Percentiles rank a stretch among this genome's conserved stretches.
Conservation (phyloP, 2,113 vertebrate genomes). For the Chaetodon auriga region DNA sequence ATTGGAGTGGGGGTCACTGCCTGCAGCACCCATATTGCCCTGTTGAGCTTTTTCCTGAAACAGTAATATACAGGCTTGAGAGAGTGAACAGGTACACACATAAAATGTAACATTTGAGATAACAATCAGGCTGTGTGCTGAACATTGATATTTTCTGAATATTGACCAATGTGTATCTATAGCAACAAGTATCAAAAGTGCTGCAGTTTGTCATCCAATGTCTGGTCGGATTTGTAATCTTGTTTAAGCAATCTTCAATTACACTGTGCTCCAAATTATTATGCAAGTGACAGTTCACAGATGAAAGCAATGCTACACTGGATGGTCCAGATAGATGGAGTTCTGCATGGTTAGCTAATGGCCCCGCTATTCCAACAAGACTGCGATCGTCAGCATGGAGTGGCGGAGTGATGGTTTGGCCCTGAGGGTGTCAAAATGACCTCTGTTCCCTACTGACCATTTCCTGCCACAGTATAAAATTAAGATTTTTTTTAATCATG, state of each 20-base stretch:
- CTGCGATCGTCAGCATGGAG: too few relatives aligned
- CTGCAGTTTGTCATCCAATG: neutral
- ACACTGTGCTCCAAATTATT: too few relatives aligned
- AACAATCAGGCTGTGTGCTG: neutral
- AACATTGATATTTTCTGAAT: neutral
- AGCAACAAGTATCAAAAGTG: neutral
- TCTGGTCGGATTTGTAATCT: neutral
- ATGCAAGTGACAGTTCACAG: too few relatives aligned
- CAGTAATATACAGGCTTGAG: constrained; percentile 8
- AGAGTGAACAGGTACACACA: neutral
- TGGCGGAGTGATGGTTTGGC: too few relatives aligned
- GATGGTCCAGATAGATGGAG: too few relatives aligned
- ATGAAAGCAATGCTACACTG: too few relatives aligned
- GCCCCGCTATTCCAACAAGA: too few relatives aligned
- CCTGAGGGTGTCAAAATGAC: too few relatives aligned
- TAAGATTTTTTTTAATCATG: too few relatives aligned
- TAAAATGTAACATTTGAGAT: neutral
- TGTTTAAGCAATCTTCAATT: neutral
- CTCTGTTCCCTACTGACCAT: too few relatives aligned
- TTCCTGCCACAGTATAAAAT: too few relatives aligned
- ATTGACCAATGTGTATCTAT: neutral
- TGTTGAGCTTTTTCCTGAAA: constrained; percentile 92
- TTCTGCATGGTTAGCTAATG: too few relatives aligned
- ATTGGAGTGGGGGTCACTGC: constrained; percentile 74
- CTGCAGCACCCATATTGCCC: constrained; percentile 80